phyloP scores from a whole-genome alignment of 2,888 invertebrate genomes.

The Neria commutata region DNA sequence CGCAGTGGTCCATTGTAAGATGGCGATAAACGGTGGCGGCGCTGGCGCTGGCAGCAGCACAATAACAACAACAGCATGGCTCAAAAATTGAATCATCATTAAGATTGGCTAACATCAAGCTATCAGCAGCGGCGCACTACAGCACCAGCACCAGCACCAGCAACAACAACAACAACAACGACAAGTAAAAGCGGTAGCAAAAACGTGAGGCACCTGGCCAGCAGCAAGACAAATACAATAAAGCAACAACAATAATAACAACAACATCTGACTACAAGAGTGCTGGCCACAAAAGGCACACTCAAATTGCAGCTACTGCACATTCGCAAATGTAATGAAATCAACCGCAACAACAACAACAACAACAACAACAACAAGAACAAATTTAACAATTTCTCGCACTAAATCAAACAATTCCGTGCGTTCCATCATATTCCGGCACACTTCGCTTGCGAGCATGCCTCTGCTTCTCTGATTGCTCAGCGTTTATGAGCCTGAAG shows the following conservation, averaged over 20 bases:
- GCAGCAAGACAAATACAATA: background rate
- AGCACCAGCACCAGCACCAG: too few relatives aligned
- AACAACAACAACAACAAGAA: too few relatives aligned
- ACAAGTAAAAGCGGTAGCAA: background rate
- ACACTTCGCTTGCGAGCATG: too few relatives aligned
- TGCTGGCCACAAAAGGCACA: slow-evolving; percentile 16
- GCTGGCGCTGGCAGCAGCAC: background rate
- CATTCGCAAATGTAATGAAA: slow-evolving; percentile 2
- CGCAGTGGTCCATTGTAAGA: too few relatives aligned
- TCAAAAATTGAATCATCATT: slow-evolving; percentile 2
- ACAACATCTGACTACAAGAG: slow-evolving; percentile 1
- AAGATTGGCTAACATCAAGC: slow-evolving; percentile 2
- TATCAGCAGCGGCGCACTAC: too few relatives aligned
- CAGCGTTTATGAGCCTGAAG: too few relatives aligned
- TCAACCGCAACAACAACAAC: too few relatives aligned
- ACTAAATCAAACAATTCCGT: slow-evolving; percentile 1
- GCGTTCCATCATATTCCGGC: too few relatives aligned
- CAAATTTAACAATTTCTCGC: slow-evolving; percentile 2
- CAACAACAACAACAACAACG: too few relatives aligned
- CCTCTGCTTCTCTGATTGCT: too few relatives aligned
- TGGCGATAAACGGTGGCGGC: slow-evolving; percentile 1
- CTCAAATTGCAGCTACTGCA: background rate
- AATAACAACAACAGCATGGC: background rate
- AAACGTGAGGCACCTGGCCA: background rate
- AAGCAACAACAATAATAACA: background rate